These are phyloP conservation scores for Dromaius novaehollandiae DNA, from an alignment of 2,113 vertebrate genomes.

Conservation along the genomic window DNA sequence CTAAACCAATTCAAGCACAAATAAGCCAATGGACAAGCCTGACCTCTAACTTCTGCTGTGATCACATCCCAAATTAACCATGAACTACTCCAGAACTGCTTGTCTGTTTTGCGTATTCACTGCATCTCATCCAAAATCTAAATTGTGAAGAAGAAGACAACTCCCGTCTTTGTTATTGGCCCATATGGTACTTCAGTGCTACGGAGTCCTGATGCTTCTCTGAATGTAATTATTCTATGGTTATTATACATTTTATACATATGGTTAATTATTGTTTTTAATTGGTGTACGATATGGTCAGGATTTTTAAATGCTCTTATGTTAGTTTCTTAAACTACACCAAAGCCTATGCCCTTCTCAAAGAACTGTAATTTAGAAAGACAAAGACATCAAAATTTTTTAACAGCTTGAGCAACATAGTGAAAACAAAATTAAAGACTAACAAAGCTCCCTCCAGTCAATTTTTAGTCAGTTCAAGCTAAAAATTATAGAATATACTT, in stretches of 20 bases:
- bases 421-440: background rate
- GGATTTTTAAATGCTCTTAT: background rate
- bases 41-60: background rate
- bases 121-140: background rate
- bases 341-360: background rate
- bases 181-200: background rate
- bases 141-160: background rate
- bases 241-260: background rate
- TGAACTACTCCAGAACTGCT: background rate
- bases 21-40: background rate
- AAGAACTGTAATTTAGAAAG: background rate
- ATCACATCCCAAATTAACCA: background rate
- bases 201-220: background rate
- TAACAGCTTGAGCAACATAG: background rate
- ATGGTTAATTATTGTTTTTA: background rate
- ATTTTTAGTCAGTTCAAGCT: background rate
- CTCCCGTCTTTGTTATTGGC: background rate
- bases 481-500: constrained; percentile 33
- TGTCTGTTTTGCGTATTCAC: background rate
- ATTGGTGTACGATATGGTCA: background rate
- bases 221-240: background rate
- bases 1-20: background rate
- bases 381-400: background rate
- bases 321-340: background rate
- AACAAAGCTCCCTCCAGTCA: background rate